phyloP scores from a whole-genome alignment of 2,797 vertebrate genomes.

The Huso huso region DNA sequence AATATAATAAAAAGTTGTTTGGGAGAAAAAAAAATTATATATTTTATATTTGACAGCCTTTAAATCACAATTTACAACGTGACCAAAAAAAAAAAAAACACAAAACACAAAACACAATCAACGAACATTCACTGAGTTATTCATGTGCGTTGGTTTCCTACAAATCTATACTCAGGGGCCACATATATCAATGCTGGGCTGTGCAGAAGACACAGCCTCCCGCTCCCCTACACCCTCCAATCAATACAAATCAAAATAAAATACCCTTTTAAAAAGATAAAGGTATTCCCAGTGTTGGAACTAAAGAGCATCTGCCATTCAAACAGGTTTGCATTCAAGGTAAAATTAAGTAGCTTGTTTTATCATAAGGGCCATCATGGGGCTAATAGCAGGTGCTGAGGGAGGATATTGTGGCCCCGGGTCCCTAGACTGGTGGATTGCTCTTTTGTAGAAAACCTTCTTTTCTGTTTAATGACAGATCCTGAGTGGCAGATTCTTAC shows the following conservation, averaged over 20 bases:
- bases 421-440: constrained; percentile 1
- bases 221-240: constrained; percentile 19
- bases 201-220: constrained; percentile 13
- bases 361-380: constrained; percentile 23
- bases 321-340: constrained; percentile 8
- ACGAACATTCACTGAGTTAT: no score
- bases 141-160: no score
- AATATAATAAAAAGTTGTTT: no score
- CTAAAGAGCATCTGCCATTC: constrained; percentile 12
- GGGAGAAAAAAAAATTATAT: no score
- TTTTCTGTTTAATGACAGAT: constrained; percentile 1
- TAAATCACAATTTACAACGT: no score
- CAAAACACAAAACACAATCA: no score
- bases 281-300: constrained; percentile 15
- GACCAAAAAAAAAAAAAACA: no score
- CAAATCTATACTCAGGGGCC: background rate
- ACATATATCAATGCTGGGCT: background rate
- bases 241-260: constrained; percentile 20
- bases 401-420: constrained; percentile 2
- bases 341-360: constrained; percentile 11
- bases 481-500: background rate
- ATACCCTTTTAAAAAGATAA: constrained; percentile 19
- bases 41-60: no score
- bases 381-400: constrained; percentile 15
- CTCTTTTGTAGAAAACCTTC: constrained; percentile 17